These are phyloP conservation scores for Lacanobia oleracea DNA, from an alignment of 2,888 invertebrate genomes.

Conservation along the genomic window DNA sequence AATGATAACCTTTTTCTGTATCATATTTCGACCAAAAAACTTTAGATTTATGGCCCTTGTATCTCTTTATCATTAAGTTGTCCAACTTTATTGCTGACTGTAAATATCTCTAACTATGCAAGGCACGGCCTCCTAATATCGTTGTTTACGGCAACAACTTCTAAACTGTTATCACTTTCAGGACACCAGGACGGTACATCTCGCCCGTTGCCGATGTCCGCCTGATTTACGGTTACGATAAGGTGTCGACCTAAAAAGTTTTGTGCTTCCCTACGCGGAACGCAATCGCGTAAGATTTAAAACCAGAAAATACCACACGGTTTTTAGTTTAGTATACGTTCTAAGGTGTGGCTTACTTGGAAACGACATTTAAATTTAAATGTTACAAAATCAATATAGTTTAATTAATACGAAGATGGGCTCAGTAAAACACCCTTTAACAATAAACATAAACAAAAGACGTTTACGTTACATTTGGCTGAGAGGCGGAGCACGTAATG, in stretches of 20 bases:
- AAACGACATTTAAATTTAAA: conserved; percentile 4
- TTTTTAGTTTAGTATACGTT: conserved; percentile 36
- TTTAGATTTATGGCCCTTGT: conserved; percentile 56
- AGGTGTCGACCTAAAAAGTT: conserved; percentile 87
- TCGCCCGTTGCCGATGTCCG: conserved; percentile 82
- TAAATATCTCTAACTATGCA: conserved; percentile 58
- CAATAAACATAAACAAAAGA: conserved; percentile 84
- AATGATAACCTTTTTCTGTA: conserved; percentile 46
- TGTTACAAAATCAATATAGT: conserved; percentile 36
- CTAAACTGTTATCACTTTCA: conserved; percentile 84
- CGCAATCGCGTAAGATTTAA: conserved; percentile 83
- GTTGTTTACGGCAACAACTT: conserved; percentile 81
- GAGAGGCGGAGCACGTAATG: conserved; percentile 77
- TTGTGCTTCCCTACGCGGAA: conserved; percentile 74
- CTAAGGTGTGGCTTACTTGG: conserved; percentile 3
- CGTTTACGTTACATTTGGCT: conserved; percentile 83
- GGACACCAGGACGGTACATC: conserved; percentile 79
- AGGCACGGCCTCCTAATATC: conserved; percentile 72
- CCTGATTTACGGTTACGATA: conserved; percentile 87
- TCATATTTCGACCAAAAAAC: conserved; percentile 49
- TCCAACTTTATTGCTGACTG: conserved; percentile 60
- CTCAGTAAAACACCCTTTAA: conserved; percentile 70
- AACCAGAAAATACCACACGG: conserved; percentile 73
- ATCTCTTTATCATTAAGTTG: conserved; percentile 56
- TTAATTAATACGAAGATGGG: conserved; percentile 70